Conservation (phyloP, 2,888 invertebrate species). For the Byasa hedistus region DNA sequence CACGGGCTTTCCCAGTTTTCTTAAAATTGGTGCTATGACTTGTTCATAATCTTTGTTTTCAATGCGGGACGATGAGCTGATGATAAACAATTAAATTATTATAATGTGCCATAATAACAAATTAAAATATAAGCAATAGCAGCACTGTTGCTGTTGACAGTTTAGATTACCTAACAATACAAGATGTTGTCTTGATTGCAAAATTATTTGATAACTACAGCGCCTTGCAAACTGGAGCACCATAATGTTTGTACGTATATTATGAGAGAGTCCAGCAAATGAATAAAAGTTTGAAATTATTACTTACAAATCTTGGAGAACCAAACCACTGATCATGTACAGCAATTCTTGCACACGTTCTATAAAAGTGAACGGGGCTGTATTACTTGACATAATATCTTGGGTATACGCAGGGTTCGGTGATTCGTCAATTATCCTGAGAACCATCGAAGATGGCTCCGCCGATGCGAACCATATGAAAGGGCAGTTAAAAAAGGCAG, state of each 20-base stretch:
- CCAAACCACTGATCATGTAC: slow-evolving; percentile 1
- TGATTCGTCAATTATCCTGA: slow-evolving; percentile 49
- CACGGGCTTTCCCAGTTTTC: slow-evolving; percentile 25
- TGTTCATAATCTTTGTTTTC: slow-evolving; percentile 25
- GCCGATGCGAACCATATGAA: slow-evolving; percentile 37
- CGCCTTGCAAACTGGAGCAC: too few species aligned
- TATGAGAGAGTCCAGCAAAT: too few species aligned
- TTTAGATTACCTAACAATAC: too few species aligned
- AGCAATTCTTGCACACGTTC: slow-evolving; percentile 23
- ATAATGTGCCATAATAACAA: too few species aligned
- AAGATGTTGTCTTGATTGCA: too few species aligned
- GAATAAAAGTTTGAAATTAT: too few species aligned
- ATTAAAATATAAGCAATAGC: neutral
- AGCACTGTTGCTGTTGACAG: too few species aligned
- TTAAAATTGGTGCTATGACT: slow-evolving; percentile 25
- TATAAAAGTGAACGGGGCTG: slow-evolving; percentile 1
- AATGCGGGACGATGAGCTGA: too few species aligned
- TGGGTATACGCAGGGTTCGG: slow-evolving; percentile 23
- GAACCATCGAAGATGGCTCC: slow-evolving; percentile 44
- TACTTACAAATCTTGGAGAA: slow-evolving; percentile 14
- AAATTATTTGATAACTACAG: too few species aligned
- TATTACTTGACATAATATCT: neutral
- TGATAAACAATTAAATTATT: neutral
- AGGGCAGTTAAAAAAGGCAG: slow-evolving; percentile 30
- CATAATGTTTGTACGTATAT: too few species aligned